phyloP scores from a whole-genome alignment of 2,797 vertebrate genomes.

The Gila robusta region DNA sequence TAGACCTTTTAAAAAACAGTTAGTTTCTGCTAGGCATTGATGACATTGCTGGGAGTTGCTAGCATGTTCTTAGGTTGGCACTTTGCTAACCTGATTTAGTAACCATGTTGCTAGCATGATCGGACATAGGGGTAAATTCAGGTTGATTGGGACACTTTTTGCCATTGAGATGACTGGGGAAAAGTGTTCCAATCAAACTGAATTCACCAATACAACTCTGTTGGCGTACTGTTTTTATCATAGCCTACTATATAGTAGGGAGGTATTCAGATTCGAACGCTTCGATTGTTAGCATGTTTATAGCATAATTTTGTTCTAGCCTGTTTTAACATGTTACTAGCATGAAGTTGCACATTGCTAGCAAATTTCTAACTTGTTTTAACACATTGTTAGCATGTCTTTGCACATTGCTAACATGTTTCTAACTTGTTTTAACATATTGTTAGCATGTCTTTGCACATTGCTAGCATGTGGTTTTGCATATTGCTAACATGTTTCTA shows the following conservation, averaged over 20 bases:
- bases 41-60: not conserved
- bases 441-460: not conserved
- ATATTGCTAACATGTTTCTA: not conserved
- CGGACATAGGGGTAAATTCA: no score
- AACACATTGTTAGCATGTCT: not conserved
- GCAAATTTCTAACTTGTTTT: not conserved
- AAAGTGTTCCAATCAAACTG: no score
- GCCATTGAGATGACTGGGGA: no score
- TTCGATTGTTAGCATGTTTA: not conserved
- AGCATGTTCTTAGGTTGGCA: not conserved
- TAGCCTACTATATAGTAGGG: no score
- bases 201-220: no score
- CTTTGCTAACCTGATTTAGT: not conserved
- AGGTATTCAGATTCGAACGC: no score
- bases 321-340: not conserved
- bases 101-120: not conserved
- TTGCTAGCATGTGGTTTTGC: not conserved
- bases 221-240: no score
- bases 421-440: not conserved
- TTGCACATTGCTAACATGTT: not conserved
- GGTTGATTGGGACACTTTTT: no score
- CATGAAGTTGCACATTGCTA: not conserved
- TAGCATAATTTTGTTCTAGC: not conserved
- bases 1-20: not conserved
- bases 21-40: not conserved